Evolutionary conservation across 1,140 invertebrate genomes (phyloP), one percentile per base, ranked within the genome.

Genomic region (Panagrolaimus sp.): DNA sequence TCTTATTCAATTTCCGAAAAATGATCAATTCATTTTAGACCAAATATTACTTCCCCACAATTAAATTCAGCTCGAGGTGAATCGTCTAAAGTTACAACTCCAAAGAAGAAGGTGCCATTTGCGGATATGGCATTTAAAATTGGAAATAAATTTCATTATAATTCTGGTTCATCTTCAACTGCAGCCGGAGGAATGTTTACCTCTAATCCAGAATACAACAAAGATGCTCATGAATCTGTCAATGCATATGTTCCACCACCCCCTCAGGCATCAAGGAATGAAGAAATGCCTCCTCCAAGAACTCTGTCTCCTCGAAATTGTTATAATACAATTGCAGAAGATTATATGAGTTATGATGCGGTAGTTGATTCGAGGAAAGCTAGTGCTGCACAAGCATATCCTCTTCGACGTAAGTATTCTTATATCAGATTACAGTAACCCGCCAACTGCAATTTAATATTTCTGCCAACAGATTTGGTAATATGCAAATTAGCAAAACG

Each of bases 91-190:
- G n/a, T 38, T 38, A 38, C 52, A 9, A 58, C 52, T 3, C 52
- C 52, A 58, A 28, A 21, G n/a, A 58, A 58, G 17, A 58, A 58
- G 17, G 21, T 58, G 4, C 52, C 52, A 21, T 58, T 58, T 21
- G 52, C 21, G 15, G 52, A 58, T 58, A 58, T 58, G 52, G 52
- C 52, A 26, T 58, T 58, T 28, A 58, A 58, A 28, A 58, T 58
- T 21, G 28, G 21, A 12, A 26, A 21, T 21, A 58, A 58, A 26
- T 14, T 58, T 21, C 52, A 58, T 28, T 58, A 58, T 28, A 58
- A 28, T 21, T 58, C 52, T 10, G 32, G 32, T 38, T 38, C 32
- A 38, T 38, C 32, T 38, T 58, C 52, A 0, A 26, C 15, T 12
- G 14, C 21, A 26, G 21, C 15, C 1, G 21, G 14, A 4, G 52